Conservation (phyloP, 2,888 invertebrate genomes). For the Drosophila nigricruria region DNA sequence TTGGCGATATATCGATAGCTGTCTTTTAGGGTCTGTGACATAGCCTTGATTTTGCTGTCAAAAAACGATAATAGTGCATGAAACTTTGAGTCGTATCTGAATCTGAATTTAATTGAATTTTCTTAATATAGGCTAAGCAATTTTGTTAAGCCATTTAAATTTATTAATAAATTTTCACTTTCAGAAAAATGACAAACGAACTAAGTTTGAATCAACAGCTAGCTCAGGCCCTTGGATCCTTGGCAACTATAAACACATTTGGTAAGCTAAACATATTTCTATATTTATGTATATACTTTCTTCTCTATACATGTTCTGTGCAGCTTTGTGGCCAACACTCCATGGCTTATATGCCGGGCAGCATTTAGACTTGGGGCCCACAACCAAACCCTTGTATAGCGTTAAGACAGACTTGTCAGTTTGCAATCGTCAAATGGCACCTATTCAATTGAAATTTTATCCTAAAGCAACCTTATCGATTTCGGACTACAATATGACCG, state of each 20-base stretch:
- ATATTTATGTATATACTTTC: too few relatives aligned
- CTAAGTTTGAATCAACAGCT: conserved; percentile 17
- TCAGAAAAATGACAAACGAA: conserved; percentile 9
- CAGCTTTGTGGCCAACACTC: background rate
- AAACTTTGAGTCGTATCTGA: background rate
- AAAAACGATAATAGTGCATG: background rate
- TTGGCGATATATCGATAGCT: background rate
- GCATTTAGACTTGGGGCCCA: background rate
- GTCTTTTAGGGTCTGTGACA: too few relatives aligned
- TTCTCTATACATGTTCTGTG: background rate
- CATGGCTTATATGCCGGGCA: background rate
- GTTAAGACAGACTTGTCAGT: conserved; percentile 12
- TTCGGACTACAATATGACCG: background rate
- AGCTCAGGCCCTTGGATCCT: conserved; percentile 3
- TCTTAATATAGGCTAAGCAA: too few relatives aligned
- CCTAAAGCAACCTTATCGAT: background rate
- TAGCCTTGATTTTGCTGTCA: conserved; percentile 8
- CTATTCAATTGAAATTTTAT: background rate
- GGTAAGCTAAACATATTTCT: background rate
- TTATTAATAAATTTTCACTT: background rate
- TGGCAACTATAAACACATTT: background rate
- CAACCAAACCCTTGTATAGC: conserved; percentile 12
- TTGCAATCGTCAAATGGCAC: background rate
- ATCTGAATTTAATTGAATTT: background rate
- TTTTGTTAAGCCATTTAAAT: background rate